These are phyloP conservation scores for Virgularia gustaviana DNA, from an alignment of 92 coral and sea anemone genomes.

Conservation along the genomic window DNA sequence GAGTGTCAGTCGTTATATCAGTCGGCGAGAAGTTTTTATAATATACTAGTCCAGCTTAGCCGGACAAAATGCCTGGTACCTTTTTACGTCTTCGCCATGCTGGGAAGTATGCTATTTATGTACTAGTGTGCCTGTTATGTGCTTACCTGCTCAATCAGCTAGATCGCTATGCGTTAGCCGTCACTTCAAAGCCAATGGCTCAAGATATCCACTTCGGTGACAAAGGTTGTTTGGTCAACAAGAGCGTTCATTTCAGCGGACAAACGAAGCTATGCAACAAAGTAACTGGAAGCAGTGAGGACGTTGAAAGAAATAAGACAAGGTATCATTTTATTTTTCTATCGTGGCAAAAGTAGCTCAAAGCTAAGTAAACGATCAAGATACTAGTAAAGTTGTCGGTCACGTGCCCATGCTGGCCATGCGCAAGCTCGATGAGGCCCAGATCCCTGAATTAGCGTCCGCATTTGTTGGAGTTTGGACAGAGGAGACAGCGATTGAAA, in stretches of 20 bases:
- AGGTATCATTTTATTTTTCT: slow-evolving; percentile 54
- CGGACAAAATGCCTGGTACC: slow-evolving; percentile 54
- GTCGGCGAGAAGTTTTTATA: no score
- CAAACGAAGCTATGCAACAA: slow-evolving; percentile 71
- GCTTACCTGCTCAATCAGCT: slow-evolving; percentile 88
- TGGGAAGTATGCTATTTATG: slow-evolving; percentile 76
- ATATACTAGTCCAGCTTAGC: background rate
- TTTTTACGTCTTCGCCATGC: slow-evolving; percentile 62
- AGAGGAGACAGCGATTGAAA: no score
- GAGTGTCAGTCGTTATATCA: no score
- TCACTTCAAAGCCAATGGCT: slow-evolving; percentile 94
- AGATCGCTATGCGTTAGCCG: slow-evolving; percentile 80
- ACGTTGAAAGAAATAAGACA: slow-evolving; percentile 68
- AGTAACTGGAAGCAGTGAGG: slow-evolving; percentile 53
- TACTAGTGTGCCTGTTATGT: slow-evolving; percentile 61
- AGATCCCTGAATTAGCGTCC: no score
- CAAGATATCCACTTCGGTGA: slow-evolving; percentile 90
- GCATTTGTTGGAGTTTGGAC: no score
- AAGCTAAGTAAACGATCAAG: no score
- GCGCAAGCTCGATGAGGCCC: background rate
- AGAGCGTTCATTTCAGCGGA: slow-evolving; percentile 52
- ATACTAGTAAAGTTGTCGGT: no score
- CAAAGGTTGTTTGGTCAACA: slow-evolving; percentile 79
- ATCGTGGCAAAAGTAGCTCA: no score
- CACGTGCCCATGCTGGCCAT: no score